A percentile compares a stretch with the other conserved stretches of the same genome.
phyloP scores from a whole-genome alignment of 2,888 invertebrate genomes.

The Pseudococcus longispinus region DNA sequence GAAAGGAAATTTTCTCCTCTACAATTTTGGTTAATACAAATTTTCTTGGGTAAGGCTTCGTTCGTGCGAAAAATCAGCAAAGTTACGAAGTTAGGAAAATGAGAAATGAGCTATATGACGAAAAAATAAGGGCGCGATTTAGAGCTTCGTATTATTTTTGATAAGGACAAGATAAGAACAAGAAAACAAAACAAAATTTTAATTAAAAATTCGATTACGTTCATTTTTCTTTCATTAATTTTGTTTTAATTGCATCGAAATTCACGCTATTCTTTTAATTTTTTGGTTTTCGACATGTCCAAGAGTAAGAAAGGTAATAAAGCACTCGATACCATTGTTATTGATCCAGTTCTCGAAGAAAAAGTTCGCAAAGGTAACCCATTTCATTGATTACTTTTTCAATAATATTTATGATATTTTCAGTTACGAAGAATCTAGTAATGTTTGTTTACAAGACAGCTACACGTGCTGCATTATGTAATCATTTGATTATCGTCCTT shows the following conservation, averaged over 20 bases:
- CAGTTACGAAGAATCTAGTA: background rate
- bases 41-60: too few species aligned
- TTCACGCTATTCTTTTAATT: background rate
- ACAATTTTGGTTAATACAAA: too few species aligned
- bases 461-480: background rate
- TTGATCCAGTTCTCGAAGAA: slow-evolving; percentile 46
- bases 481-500: too few species aligned
- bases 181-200: background rate
- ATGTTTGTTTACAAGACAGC: background rate
- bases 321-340: slow-evolving; percentile 9
- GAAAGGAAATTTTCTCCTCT: too few species aligned
- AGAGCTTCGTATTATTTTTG: too few species aligned
- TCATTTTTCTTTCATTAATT: background rate
- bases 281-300: background rate
- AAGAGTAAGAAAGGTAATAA: background rate
- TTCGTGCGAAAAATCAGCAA: too few species aligned
- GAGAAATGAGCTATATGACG: too few species aligned
- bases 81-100: too few species aligned
- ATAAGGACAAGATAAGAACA: too few species aligned
- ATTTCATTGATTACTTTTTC: background rate
- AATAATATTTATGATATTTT: background rate
- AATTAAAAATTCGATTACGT: background rate
- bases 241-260: background rate
- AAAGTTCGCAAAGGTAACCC: slow-evolving; percentile 50
- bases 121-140: too few species aligned